Conservation (phyloP, 1,140 invertebrate genomes). For the Calliopsis andreniformis region DNA sequence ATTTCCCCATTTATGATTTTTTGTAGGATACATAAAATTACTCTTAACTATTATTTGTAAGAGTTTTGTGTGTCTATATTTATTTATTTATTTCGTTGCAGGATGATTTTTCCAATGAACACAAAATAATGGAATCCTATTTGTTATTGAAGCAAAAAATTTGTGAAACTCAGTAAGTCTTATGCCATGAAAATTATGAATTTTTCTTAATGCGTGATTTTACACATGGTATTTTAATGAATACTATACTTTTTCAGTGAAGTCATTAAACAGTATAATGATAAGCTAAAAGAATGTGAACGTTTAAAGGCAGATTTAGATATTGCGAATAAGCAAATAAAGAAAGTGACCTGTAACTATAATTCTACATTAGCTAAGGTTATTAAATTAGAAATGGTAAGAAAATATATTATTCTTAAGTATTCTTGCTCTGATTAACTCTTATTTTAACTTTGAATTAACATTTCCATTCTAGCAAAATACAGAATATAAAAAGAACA, state of each 20-base stretch:
- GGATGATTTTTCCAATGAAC: slow-evolving; percentile 41
- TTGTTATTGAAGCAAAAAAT: slow-evolving; percentile 67
- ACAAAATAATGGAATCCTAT: slow-evolving; percentile 58
- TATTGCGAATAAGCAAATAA: slow-evolving; percentile 25
- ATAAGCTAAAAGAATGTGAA: slow-evolving; percentile 66
- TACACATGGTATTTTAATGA: slow-evolving; percentile 1
- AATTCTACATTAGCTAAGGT: slow-evolving; percentile 55
- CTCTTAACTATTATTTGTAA: neutral
- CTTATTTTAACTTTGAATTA: neutral
- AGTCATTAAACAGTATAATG: slow-evolving; percentile 66
- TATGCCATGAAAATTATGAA: neutral
- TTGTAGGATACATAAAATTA: no score
- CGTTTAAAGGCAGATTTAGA: slow-evolving; percentile 57
- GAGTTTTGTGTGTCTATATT: neutral
- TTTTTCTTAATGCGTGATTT: neutral
- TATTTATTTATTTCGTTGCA: slow-evolving; percentile 36
- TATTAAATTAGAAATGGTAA: slow-evolving; percentile 64
- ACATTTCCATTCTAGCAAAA: slow-evolving; percentile 51
- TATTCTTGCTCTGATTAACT: neutral
- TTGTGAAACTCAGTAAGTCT: slow-evolving; percentile 69
- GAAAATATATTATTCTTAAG: neutral
- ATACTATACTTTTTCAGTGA: slow-evolving; percentile 57
- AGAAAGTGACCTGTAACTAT: slow-evolving; percentile 52
- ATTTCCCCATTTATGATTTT: neutral
- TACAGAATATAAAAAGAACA: slow-evolving; percentile 45